These are phyloP conservation scores for Lytechinus pictus DNA, from an alignment of 35 echinoderm and acorn worm genomes.

Conservation along the genomic window DNA sequence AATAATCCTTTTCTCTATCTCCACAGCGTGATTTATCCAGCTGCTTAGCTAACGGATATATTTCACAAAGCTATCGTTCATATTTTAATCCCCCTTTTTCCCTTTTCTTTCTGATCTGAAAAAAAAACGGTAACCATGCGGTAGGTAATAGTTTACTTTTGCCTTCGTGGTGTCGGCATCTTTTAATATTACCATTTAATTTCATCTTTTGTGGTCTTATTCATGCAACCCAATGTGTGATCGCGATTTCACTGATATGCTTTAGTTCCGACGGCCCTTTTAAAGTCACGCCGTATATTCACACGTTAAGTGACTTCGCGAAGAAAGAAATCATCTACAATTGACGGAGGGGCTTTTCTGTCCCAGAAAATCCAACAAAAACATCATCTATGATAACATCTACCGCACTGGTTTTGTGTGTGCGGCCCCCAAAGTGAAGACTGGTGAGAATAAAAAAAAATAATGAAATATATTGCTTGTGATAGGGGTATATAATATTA, in stretches of 20 bases:
- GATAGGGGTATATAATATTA: not conserved
- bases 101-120: not conserved
- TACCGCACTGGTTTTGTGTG: slow-evolving; percentile 22
- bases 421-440: not conserved
- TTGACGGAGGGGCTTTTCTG: not conserved
- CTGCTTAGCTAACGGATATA: slow-evolving; percentile 41
- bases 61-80: not conserved
- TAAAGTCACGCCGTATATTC: not conserved
- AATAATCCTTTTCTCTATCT: not conserved
- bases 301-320: not conserved
- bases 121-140: slow-evolving; percentile 8
- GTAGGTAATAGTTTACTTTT: slow-evolving; percentile 43
- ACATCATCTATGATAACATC: slow-evolving; percentile 28
- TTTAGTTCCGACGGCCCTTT: not conserved
- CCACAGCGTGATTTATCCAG: not conserved
- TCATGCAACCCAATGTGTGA: slow-evolving; percentile 1
- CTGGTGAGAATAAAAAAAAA: not conserved
- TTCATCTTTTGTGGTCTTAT: not conserved
- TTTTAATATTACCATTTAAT: not conserved
- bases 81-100: slow-evolving; percentile 14
- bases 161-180: slow-evolving; percentile 19
- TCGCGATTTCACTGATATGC: slow-evolving; percentile 34
- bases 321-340: not conserved
- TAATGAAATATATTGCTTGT: not conserved
- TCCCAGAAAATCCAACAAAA: not conserved